A percentile compares a stretch with the other conserved stretches of the same genome.
phyloP scores from a whole-genome alignment of 2,113 vertebrate species.

The Notarius lentiginosus region DNA sequence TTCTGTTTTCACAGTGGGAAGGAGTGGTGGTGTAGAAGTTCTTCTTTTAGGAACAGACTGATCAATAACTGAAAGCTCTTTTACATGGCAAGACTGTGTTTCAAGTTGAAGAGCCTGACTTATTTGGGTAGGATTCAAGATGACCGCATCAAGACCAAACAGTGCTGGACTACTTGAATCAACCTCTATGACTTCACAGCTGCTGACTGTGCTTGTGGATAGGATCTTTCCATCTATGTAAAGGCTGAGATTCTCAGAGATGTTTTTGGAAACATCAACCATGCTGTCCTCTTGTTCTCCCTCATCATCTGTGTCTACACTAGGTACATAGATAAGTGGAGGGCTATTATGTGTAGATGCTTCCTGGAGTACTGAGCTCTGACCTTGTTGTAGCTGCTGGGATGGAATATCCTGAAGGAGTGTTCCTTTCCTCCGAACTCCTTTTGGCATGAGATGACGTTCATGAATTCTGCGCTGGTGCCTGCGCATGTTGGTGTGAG shows the following conservation, averaged over 20 bases:
- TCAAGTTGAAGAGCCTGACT: constrained; percentile 80
- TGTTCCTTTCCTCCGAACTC: constrained; percentile 90
- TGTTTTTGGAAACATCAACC: constrained; percentile 95
- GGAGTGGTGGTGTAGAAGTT: constrained; percentile 88
- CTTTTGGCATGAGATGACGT: constrained; percentile 92
- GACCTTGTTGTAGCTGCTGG: constrained; percentile 46
- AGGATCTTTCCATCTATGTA: constrained; percentile 97
- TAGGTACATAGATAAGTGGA: constrained; percentile 80
- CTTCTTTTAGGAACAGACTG: constrained; percentile 84
- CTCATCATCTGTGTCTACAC: constrained; percentile 91
- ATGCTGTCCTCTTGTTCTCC: constrained; percentile 87
- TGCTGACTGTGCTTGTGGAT: constrained; percentile 83
- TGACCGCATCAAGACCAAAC: constrained; percentile 87
- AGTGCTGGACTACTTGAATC: constrained; percentile 84
- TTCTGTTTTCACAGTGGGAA: constrained; percentile 89
- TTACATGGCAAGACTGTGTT: constrained; percentile 67
- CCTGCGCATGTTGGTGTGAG: constrained; percentile 94
- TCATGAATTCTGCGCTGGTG: constrained; percentile 96
- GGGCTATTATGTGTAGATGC: constrained; percentile 69
- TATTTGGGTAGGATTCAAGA: constrained; percentile 83
- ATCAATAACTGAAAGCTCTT: constrained; percentile 71
- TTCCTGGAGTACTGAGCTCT: constrained; percentile 64
- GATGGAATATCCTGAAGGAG: constrained; percentile 77
- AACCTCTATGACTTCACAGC: constrained; percentile 94
- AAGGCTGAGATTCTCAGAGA: constrained; percentile 94